Base-by-base conservation (phyloP, 2,113 vertebrate species). In the Aythya baeri region DNA sequence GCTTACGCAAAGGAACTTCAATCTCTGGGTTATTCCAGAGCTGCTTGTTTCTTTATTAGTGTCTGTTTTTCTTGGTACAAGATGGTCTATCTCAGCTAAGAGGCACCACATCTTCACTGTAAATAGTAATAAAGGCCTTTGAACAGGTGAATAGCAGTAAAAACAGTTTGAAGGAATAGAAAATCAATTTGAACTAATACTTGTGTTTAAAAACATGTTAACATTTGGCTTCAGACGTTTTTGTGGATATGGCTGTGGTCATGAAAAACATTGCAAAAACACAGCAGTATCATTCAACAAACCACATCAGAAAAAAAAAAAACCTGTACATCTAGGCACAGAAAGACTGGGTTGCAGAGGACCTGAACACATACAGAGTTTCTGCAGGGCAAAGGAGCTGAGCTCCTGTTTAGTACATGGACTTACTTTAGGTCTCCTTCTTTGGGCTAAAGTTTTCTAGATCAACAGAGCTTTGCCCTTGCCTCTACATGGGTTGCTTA, bases 1-100 rank as follows among this genome's bases (percentile, higher is more conserved):
- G 72, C 88, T 91, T 89, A 73, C 84, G 49, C 44, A 84, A 84
- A 79, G 50, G 38, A 92, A 77, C 50, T 83, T 92, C 36, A 55
- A 17, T 34, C 23, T 82, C 73, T 76, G 54, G 14, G 4, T 78
- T 93, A 71, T 79, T 93, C 43, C 29, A 66, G 77, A 78, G 29
- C 44, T 86, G 16, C 34, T 82, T 78, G 31, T 2, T 13, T 92
- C 79, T 82, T 59, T 38, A 66, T 61, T 90, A 68, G 3, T 10
- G 2, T 57, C 34, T 83, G 29, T 12, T 86, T 92, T 82, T 91
- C 41, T 62, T 70, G 52, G 13, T 80, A 73, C 71, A 61, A 18
- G 6, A 25, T 32, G 55, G 26, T 81, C 81, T 78, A 59, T 83
- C 41, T 62, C 67, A 43, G 31, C 27, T 59, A 59, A n/a, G 58